Evolutionary conservation across 2,797 vertebrate genomes (phyloP).

Genomic region (Dipus sagitta): DNA sequence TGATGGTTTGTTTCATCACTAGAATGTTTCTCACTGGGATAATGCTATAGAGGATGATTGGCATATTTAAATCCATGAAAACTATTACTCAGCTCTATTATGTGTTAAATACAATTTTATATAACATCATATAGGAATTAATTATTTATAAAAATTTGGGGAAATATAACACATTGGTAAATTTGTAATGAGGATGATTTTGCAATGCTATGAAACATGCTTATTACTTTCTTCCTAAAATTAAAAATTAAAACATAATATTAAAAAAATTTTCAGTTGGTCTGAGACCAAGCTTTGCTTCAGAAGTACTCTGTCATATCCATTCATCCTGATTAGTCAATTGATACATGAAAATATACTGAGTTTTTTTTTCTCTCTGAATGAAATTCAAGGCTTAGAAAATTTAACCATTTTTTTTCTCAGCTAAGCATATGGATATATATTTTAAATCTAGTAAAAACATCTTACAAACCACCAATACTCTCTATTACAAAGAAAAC

Average conservation of each 20-base stretch:
- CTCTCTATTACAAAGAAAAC: conserved; percentile 7
- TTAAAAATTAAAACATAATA: background rate
- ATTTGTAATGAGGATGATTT: conserved; percentile 36
- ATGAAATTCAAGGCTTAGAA: conserved; percentile 28
- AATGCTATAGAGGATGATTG: background rate
- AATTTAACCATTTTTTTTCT: conserved; percentile 52
- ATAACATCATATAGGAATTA: background rate
- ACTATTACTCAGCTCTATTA: background rate
- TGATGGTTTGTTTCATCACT: background rate
- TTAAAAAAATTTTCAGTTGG: background rate
- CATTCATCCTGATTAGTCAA: conserved; percentile 57
- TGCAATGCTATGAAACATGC: conserved; percentile 27
- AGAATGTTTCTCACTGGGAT: background rate
- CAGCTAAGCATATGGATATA: background rate
- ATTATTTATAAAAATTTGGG: conserved; percentile 39
- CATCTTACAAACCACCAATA: background rate
- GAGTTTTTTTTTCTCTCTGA: conserved; percentile 55
- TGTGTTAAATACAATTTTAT: conserved; percentile 31
- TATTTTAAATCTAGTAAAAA: conserved; percentile 31
- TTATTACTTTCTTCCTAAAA: conserved; percentile 30
- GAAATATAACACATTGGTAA: conserved; percentile 21
- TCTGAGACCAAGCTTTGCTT: background rate
- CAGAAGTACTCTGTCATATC: conserved; percentile 14
- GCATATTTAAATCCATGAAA: background rate
- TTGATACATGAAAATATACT: conserved; percentile 43